Conservation (phyloP, 92 coral and sea anemone genomes). For the Parazoanthus atlanticus region DNA sequence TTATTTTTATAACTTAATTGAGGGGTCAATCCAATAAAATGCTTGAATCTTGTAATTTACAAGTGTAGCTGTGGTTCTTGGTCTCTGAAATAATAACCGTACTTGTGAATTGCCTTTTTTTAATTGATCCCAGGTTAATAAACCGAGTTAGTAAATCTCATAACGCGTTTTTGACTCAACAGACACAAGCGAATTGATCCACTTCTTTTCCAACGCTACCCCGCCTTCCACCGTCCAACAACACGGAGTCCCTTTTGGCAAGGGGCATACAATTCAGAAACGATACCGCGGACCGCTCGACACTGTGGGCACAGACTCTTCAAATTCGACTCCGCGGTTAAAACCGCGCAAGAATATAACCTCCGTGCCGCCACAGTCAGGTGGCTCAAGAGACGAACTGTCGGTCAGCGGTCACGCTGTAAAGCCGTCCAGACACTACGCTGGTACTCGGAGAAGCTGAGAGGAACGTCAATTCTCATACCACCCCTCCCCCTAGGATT, state of each 20-base stretch:
- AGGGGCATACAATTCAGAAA: slow-evolving; percentile 82
- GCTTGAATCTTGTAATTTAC: no score
- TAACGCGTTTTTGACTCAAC: not conserved
- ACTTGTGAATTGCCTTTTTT: not conserved
- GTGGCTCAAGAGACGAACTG: slow-evolving; percentile 66
- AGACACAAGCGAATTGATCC: slow-evolving; percentile 65
- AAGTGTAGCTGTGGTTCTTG: no score
- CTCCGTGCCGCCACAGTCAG: slow-evolving; percentile 53
- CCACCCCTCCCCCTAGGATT: not conserved
- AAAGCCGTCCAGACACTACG: slow-evolving; percentile 69
- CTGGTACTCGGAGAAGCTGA: slow-evolving; percentile 35
- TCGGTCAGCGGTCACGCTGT: slow-evolving; percentile 87
- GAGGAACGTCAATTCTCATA: no score
- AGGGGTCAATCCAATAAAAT: no score
- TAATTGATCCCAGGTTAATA: not conserved
- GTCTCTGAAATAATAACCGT: no score
- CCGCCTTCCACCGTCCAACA: slow-evolving; percentile 87
- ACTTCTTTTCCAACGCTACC: slow-evolving; percentile 72
- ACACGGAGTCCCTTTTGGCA: slow-evolving; percentile 65
- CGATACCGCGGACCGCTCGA: slow-evolving; percentile 85
- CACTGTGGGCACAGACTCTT: slow-evolving; percentile 77
- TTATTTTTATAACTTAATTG: no score
- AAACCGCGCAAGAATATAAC: slow-evolving; percentile 66
- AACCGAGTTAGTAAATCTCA: not conserved
- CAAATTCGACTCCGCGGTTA: slow-evolving; percentile 81